A percentile compares a stretch with the other conserved stretches of the same genome.
phyloP scores from a whole-genome alignment of 2,797 vertebrate genomes.

The Aselliscus stoliczkanus region DNA sequence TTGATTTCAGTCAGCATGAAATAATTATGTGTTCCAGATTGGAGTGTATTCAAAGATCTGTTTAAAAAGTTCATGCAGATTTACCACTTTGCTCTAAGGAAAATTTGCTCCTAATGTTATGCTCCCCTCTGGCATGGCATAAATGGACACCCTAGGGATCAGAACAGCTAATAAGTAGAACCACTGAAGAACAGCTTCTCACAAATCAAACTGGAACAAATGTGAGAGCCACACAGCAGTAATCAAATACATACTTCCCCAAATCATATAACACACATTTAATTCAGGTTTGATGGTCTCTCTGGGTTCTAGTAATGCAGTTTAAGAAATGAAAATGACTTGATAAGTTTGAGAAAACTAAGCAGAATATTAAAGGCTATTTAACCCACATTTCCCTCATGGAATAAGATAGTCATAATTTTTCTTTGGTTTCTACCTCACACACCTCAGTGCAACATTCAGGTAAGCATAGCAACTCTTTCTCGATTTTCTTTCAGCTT shows the following conservation, averaged over 20 bases:
- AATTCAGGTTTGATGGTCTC: constrained; percentile 71
- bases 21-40: constrained; percentile 60
- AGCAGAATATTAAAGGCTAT: not conserved
- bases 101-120: not conserved
- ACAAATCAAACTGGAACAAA: constrained; percentile 19
- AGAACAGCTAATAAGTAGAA: constrained; percentile 40
- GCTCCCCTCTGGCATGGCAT: not conserved
- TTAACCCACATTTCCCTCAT: not conserved
- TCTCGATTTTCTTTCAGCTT: not conserved
- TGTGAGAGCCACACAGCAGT: constrained; percentile 33
- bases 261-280: constrained; percentile 52
- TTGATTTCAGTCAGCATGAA: constrained; percentile 50
- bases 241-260: constrained; percentile 59
- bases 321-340: constrained; percentile 72
- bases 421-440: constrained; percentile 33
- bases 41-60: constrained; percentile 32
- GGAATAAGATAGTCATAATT: not conserved
- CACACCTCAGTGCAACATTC: not conserved
- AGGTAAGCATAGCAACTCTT: not conserved
- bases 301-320: constrained; percentile 63
- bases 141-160: constrained; percentile 39
- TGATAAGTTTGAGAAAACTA: constrained; percentile 52
- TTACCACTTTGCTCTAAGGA: constrained; percentile 43
- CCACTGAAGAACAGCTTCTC: constrained; percentile 3
- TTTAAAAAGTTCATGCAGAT: constrained; percentile 35